These are phyloP conservation scores for Peribatodes rhomboidaria DNA, from an alignment of 2,888 invertebrate genomes.

Conservation along the genomic window DNA sequence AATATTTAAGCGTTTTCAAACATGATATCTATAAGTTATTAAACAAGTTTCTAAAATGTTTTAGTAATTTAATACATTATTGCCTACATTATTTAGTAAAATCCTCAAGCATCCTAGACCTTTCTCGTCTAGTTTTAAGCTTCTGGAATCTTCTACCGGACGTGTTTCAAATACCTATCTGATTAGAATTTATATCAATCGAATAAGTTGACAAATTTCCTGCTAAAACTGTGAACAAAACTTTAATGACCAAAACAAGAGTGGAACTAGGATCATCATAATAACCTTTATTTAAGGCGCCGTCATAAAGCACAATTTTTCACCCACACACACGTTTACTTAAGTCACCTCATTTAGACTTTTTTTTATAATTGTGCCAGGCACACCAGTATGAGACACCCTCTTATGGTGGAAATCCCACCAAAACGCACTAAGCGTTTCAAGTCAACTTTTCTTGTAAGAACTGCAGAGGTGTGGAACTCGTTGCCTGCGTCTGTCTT, in stretches of 20 bases:
- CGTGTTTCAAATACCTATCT: conserved; percentile 9
- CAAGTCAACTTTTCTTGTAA: no score
- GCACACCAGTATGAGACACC: no score
- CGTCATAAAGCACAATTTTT: no score
- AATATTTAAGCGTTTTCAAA: not conserved
- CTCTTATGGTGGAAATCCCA: no score
- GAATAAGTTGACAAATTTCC: conserved; percentile 6
- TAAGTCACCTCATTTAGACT: no score
- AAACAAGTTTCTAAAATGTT: not conserved
- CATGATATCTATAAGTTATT: not conserved
- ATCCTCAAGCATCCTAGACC: not conserved
- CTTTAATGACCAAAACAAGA: conserved; percentile 3
- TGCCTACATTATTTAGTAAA: not conserved
- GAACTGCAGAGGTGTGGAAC: no score
- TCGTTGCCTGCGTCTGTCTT: no score
- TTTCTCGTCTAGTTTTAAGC: not conserved
- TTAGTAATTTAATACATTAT: not conserved
- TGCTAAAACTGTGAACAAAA: not conserved
- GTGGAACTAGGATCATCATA: not conserved
- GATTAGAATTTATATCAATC: conserved; percentile 14
- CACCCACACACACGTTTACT: no score
- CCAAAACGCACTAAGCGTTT: no score
- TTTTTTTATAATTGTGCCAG: no score
- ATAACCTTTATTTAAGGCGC: not conserved
- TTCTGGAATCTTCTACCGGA: conserved; percentile 24